Evolutionary conservation across 2,113 vertebrate genomes (phyloP), one percentile per base, ranked within the genome.

Genomic region (Ploceus nigricollis): DNA sequence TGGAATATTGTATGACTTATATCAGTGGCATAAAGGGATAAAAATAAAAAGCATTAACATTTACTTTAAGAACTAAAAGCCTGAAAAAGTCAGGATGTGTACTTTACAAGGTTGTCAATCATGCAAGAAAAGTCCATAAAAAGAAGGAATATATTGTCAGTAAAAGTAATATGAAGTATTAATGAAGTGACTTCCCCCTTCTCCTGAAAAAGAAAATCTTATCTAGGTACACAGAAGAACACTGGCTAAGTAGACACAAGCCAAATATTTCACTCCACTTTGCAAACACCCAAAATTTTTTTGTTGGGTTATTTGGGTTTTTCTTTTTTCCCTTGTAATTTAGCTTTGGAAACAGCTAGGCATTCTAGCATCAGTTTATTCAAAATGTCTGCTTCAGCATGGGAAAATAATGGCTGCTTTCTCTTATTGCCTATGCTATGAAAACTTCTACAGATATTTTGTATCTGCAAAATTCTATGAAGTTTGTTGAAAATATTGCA

Each of bases 241-340:
- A 9, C 5, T 73, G 4, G 7, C 64, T 65, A 86, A 45, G 6
- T 53, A 30, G 20, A 77, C 58, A 33, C 9, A 81, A 73, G 5
- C 30, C 14, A 40, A 15, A 2, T 47, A 75, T 95, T 87, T 66
- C 47, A 42, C 5, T 58, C 64, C 30, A 47, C 47, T 70, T 63
- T 31, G 5, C 39, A 75, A 81, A 83, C 9, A 60, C 4, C 0
- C 4, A 0, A 4, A 40, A 1, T 11, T 30, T 51, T 51, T 75
- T 50, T 19, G 4, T 13, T 54, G 35, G 23, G 31, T 54, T 37
- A 27, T 17, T 51, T 37, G 5, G 4, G 0, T 9, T 54, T 80
- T 66, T 16, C 1, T 31, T 14, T 40, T 53, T 44, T 7, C 3
- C 31, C 10, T 19, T 35, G 12, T 66, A 68, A 75, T 14, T 82